Base-by-base conservation (phyloP, 2,113 vertebrate species). In the Siniperca knerii region DNA sequence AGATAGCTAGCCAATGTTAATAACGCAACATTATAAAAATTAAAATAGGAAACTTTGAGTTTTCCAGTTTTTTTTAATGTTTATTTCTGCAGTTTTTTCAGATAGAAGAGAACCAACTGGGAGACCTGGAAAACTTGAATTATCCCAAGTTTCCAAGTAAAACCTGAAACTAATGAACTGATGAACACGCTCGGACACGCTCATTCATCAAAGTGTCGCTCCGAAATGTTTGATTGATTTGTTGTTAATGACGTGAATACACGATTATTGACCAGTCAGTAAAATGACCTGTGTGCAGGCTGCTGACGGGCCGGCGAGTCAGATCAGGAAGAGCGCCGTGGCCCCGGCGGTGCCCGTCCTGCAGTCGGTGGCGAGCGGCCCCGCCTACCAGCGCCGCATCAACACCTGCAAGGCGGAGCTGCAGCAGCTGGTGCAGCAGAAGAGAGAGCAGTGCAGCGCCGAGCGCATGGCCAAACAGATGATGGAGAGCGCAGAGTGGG, bases 401-500 rank as follows among this genome's bases (percentile, higher is more conserved):
- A 98, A 97, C 75, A 98, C 97, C 4, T 99, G 98, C 89, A 98
- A 97, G 91, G 96, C 94, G 0, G 98, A 99, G 77, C 97, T 99
- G 35, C 97, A 99, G 94, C 98, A 99, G 77, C 95, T 99, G 82
- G 94, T 99, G 61, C 98, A 99, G 87, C 98, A 99, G 90, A 99
- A 98, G 92, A 93, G 97, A 42, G 98, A 99, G 84, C 98, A 99
- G 91, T 98, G 98, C 86, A 98, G 93, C 2, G 97, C 98, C 0
- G 98, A 99, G 94, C 95, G 98, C 76, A 96, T 98, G 75, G 97
- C 98, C 78, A 99, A 99, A 58, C 97, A 99, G 90, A 98, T 99
- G 97, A 97, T 99, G 97, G 98, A 99, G 90, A 98, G 97, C 29
- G 97, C 98, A 0, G 98, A 99, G 89, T 99, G 98, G 98, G 98